Conservation (phyloP, 2,797 vertebrate species). For the Smutsia temminckii region DNA sequence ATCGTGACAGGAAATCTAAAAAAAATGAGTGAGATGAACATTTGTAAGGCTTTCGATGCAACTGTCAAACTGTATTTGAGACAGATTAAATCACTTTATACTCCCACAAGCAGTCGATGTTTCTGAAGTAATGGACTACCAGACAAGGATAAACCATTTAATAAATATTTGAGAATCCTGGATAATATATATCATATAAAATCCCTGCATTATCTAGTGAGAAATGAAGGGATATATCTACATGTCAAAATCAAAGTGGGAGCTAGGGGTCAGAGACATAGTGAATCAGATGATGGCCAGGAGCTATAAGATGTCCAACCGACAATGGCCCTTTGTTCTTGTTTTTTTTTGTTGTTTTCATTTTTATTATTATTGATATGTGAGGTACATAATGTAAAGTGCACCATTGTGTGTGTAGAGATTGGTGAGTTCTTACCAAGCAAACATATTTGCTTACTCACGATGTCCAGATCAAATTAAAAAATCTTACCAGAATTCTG, state of each 20-base stretch:
- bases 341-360: neutral
- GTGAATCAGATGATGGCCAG: neutral
- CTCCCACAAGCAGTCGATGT: neutral
- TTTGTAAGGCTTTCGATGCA: neutral
- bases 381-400: neutral
- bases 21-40: neutral
- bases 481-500: neutral
- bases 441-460: neutral
- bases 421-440: neutral
- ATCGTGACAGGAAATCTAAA: neutral
- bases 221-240: neutral
- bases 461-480: neutral
- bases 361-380: neutral
- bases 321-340: neutral
- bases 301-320: neutral
- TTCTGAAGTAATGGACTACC: neutral
- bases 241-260: neutral
- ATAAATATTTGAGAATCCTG: neutral
- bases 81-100: neutral
- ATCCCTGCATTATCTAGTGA: neutral
- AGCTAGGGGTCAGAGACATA: neutral
- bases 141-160: neutral
- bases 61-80: neutral
- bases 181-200: neutral
- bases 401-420: neutral